A percentile compares a stretch with the other conserved stretches of the same genome.
These are phyloP conservation scores for Smithornis capensis DNA, from an alignment of 2,113 vertebrate genomes.

Conservation along the genomic window DNA sequence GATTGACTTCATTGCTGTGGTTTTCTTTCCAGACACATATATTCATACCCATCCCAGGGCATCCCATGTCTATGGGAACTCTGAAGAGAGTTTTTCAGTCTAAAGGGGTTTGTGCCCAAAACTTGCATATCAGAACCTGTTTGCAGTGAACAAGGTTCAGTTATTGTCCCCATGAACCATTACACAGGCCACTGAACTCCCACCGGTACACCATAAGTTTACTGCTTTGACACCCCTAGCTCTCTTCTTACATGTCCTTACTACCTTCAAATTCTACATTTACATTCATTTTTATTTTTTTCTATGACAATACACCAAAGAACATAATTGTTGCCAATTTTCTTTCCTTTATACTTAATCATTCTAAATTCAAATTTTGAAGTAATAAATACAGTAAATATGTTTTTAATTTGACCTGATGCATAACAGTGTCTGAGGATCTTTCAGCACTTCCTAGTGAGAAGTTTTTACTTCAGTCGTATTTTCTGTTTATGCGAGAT, in stretches of 20 bases:
- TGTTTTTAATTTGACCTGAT: not conserved
- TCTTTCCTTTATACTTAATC: not conserved
- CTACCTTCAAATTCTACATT: not conserved
- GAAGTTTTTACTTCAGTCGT: not conserved
- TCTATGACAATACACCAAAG: not conserved
- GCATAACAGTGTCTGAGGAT: not conserved
- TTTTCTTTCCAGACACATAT: not conserved
- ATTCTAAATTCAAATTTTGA: not conserved
- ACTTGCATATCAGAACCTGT: not conserved
- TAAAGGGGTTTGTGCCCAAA: not conserved
- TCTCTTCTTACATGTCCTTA: not conserved
- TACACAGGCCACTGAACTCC: not conserved
- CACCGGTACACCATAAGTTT: not conserved
- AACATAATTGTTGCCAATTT: not conserved
- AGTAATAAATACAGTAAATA: not conserved
- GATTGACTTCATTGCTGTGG: not conserved
- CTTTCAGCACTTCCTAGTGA: not conserved
- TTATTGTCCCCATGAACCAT: not conserved
- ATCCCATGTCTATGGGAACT: not conserved
- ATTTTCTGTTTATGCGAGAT: not conserved
- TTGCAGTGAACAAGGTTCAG: not conserved
- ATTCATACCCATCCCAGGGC: not conserved
- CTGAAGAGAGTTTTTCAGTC: not conserved
- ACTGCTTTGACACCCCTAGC: not conserved
- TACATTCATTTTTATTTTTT: not conserved